These are phyloP conservation scores for Bagarius yarrelli DNA, from an alignment of 2,113 vertebrate genomes.

Conservation along the genomic window DNA sequence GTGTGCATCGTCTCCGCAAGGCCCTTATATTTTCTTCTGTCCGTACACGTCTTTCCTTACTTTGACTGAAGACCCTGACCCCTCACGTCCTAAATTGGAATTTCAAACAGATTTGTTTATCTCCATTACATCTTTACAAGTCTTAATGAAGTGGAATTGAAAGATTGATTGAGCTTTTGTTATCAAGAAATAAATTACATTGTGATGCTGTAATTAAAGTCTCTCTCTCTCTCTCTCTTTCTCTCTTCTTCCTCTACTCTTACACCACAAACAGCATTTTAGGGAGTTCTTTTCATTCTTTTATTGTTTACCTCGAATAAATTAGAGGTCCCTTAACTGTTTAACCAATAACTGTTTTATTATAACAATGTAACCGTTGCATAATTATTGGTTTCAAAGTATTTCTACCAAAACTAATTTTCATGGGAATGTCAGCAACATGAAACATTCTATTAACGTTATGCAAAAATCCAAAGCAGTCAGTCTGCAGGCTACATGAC, in stretches of 20 bases:
- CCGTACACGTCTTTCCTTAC: neutral
- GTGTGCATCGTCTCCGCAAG: neutral
- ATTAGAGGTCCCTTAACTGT: no score
- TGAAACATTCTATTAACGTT: no score
- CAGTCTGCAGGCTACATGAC: no score
- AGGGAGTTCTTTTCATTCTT: neutral
- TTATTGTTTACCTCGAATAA: no score
- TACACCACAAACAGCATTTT: neutral
- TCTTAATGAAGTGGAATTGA: constrained; percentile 13
- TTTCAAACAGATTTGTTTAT: neutral
- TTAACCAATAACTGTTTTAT: no score
- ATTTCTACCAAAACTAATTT: no score
- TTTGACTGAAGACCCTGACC: neutral
- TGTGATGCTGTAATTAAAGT: neutral
- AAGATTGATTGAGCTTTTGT: constrained; percentile 10
- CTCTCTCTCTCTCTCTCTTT: neutral
- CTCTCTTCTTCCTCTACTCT: neutral
- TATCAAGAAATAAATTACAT: constrained; percentile 12
- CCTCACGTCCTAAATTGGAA: neutral
- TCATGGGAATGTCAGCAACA: no score
- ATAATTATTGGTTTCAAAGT: no score
- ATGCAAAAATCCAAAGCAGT: no score
- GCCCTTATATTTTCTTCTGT: neutral
- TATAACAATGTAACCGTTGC: no score
- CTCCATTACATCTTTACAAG: neutral